These are phyloP conservation scores for Drosophila teissieri DNA, from an alignment of 1,140 invertebrate species.

Conservation along the genomic window DNA sequence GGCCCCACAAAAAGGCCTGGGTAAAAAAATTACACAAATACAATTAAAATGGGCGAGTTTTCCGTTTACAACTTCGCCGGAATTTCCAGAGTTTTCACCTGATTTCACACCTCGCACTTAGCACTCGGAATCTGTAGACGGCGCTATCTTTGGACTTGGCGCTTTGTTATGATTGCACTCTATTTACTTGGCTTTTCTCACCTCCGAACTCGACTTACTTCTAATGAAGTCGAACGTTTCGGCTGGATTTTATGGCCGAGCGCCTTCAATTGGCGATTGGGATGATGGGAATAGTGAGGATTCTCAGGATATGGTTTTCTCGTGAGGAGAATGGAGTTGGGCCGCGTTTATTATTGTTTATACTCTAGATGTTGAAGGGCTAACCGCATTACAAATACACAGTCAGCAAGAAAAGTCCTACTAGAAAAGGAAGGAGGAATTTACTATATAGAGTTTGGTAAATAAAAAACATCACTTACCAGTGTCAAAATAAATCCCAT, in stretches of 20 bases:
- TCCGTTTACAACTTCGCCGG: conserved; percentile 38
- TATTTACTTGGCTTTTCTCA: conserved; percentile 73
- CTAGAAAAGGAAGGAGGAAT: no score
- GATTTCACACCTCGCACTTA: conserved; percentile 75
- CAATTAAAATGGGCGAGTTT: conserved; percentile 61
- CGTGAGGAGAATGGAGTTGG: background rate
- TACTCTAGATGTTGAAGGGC: no score
- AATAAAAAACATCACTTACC: no score
- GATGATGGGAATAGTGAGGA: conserved; percentile 23
- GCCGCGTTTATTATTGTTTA: background rate
- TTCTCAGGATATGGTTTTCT: background rate
- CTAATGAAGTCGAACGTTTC: conserved; percentile 70
- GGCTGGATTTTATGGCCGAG: conserved; percentile 35
- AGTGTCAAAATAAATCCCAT: no score
- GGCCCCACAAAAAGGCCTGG: conserved; percentile 47
- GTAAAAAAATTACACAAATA: conserved; percentile 70
- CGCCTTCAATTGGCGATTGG: conserved; percentile 17
- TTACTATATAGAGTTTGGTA: no score
- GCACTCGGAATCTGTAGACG: conserved; percentile 40
- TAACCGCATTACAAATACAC: background rate
- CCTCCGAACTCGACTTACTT: conserved; percentile 69
- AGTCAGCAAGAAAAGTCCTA: no score
- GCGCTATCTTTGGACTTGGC: conserved; percentile 68
- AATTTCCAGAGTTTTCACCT: conserved; percentile 38
- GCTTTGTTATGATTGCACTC: conserved; percentile 63